Percentiles rank a stretch among this genome's conserved stretches.
Conservation (phyloP, 2,888 invertebrate species). For the Anaspis maculata region DNA sequence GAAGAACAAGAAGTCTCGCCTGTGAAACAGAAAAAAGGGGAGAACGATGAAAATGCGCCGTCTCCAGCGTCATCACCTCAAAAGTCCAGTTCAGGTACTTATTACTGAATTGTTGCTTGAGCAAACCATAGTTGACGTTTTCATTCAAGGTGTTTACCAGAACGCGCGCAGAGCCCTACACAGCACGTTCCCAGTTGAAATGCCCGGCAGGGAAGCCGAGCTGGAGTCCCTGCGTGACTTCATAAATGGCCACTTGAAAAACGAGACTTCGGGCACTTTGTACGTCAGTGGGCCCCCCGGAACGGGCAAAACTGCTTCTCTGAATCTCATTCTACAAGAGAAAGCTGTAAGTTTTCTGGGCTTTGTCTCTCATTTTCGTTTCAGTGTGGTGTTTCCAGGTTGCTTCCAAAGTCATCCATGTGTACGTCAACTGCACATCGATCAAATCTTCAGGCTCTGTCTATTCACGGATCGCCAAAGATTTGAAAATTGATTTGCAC, state of each 20-base stretch:
- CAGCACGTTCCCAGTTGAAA: constrained; percentile 31
- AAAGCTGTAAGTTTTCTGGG: constrained; percentile 3
- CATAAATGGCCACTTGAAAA: constrained; percentile 56
- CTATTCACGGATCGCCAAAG: constrained; percentile 67
- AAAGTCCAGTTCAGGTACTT: too few relatives aligned
- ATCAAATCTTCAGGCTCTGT: constrained; percentile 76
- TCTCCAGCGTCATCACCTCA: too few relatives aligned
- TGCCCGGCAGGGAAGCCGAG: constrained; percentile 77
- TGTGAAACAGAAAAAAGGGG: constrained; percentile 33
- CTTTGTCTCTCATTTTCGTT: constrained; percentile 15
- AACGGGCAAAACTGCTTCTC: constrained; percentile 90
- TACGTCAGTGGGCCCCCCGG: constrained; percentile 97
- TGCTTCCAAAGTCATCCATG: constrained; percentile 38
- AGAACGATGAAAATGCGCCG: constrained; percentile 7
- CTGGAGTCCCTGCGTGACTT: constrained; percentile 60
- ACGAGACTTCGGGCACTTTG: constrained; percentile 65
- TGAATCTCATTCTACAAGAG: constrained; percentile 63
- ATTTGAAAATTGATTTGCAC: constrained; percentile 55
- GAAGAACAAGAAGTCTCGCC: constrained; percentile 27
- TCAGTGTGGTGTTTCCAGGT: background rate
- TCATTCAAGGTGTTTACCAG: too few relatives aligned
- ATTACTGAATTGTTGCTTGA: too few relatives aligned
- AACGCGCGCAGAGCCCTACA: constrained; percentile 39
- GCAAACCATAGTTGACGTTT: too few relatives aligned
- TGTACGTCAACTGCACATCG: constrained; percentile 83